Percentiles rank a stretch among this genome's conserved stretches.
phyloP scores from a whole-genome alignment of 35 echinoderm and acorn worm genomes.

The Patiria miniata region DNA sequence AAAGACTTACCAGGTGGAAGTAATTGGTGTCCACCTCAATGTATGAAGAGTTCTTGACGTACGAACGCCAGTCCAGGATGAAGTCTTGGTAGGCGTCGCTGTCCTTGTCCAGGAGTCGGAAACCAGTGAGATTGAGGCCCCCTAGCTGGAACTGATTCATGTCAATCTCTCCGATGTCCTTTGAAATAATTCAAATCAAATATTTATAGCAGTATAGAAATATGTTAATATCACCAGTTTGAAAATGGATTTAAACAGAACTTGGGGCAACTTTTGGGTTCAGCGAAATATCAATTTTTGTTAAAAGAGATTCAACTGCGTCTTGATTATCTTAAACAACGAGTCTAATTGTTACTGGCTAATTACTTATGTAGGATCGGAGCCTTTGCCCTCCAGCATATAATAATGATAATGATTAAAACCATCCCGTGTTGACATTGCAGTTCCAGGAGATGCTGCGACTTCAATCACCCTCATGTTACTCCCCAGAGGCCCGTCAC shows the following conservation, averaged over 20 bases:
- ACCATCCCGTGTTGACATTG: too few relatives aligned
- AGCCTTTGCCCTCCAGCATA: too few relatives aligned
- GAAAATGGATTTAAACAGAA: not conserved
- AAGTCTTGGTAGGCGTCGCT: constrained; percentile 51
- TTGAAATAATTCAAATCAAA: not conserved
- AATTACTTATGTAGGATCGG: too few relatives aligned
- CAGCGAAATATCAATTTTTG: too few relatives aligned
- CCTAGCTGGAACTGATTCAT: constrained; percentile 45
- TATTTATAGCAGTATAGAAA: not conserved
- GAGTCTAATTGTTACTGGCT: too few relatives aligned
- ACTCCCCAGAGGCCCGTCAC: too few relatives aligned
- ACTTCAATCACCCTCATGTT: too few relatives aligned
- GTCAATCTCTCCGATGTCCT: constrained; percentile 57
- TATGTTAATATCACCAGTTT: constrained; percentile 1
- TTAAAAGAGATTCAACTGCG: too few relatives aligned
- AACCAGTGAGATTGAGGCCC: constrained; percentile 72
- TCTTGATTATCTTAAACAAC: too few relatives aligned
- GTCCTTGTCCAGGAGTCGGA: constrained; percentile 62
- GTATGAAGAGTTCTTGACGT: constrained; percentile 10
- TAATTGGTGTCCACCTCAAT: not conserved
- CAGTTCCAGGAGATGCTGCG: too few relatives aligned
- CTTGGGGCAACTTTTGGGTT: not conserved
- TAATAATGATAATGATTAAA: too few relatives aligned
- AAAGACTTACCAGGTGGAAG: not conserved
- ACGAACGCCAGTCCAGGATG: constrained; percentile 48